Evolutionary conservation across 2,797 vertebrate species (phyloP).

Genomic region (Alfaro cultratus): DNA sequence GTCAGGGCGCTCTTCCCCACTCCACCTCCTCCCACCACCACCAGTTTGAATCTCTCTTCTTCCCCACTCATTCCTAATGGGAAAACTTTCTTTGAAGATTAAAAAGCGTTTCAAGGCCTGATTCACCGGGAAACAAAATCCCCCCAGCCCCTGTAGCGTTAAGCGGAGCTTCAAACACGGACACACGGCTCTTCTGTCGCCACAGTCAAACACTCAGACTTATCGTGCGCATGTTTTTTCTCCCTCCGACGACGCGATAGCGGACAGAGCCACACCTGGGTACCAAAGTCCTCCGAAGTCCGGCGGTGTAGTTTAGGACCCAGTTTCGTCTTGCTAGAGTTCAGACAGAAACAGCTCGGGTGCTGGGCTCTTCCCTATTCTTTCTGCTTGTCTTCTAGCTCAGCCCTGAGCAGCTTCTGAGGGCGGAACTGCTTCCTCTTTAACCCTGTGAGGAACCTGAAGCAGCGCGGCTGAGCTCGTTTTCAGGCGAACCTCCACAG

Average conservation of each 20-base stretch:
- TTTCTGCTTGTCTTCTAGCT: constrained; percentile 6
- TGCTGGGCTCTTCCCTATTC: not conserved
- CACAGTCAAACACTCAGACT: constrained; percentile 8
- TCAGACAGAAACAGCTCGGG: not conserved
- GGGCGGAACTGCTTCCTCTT: constrained; percentile 73
- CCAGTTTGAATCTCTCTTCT: constrained; percentile 88
- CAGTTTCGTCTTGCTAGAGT: not conserved
- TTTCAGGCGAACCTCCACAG: no score
- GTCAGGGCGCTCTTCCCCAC: constrained; percentile 92
- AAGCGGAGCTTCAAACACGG: not conserved
- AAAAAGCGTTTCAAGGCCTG: not conserved
- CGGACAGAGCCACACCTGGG: constrained; percentile 9
- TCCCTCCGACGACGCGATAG: not conserved
- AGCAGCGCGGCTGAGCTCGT: not conserved
- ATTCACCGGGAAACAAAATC: not conserved
- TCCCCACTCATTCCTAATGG: constrained; percentile 75
- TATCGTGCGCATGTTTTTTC: constrained; percentile 14
- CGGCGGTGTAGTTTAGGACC: not conserved
- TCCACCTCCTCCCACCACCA: constrained; percentile 92
- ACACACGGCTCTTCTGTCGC: constrained; percentile 6
- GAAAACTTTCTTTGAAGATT: not conserved
- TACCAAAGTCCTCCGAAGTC: constrained; percentile 4
- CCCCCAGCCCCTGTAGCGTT: not conserved
- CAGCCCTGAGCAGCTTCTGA: constrained; percentile 35
- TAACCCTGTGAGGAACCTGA: constrained; percentile 30